Conservation (phyloP, 1,140 invertebrate species). For the Nasonia longicornis region DNA sequence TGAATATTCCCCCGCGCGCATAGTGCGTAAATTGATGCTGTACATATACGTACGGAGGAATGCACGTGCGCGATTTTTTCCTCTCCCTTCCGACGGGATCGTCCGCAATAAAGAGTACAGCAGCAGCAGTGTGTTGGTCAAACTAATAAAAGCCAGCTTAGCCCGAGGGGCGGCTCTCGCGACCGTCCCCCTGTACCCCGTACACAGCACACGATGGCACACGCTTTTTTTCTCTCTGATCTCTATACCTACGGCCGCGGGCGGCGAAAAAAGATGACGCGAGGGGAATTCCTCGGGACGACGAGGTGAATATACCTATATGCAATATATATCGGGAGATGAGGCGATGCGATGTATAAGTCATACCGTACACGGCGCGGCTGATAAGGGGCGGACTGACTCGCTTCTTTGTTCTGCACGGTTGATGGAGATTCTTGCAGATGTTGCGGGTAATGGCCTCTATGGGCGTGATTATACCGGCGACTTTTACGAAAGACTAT, state of each 20-base stretch:
- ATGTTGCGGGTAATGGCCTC: too few species aligned
- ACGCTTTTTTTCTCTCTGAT: background rate
- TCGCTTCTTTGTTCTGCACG: too few species aligned
- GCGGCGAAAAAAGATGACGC: background rate
- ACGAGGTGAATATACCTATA: background rate
- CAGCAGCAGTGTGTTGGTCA: conserved; percentile 24
- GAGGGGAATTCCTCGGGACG: background rate
- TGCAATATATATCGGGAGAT: background rate
- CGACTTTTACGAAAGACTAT: background rate
- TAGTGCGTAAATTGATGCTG: too few species aligned
- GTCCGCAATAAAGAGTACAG: background rate
- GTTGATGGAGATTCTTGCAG: too few species aligned
- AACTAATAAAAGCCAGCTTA: conserved; percentile 38
- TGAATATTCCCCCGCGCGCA: too few species aligned
- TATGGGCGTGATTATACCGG: too few species aligned
- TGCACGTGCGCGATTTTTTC: background rate
- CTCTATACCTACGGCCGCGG: background rate
- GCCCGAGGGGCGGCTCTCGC: background rate
- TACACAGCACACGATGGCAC: background rate
- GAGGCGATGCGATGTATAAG: background rate
- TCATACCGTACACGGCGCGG: background rate
- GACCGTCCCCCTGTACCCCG: background rate
- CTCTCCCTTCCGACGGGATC: background rate
- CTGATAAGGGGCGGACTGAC: too few species aligned
- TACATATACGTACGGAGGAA: too few species aligned